A percentile compares a stretch with the other conserved stretches of the same genome.
Evolutionary conservation across 2,113 vertebrate genomes (phyloP).

Genomic region (Bos taurus): ARS-UCD2.0 NC_037339.1:72317001-72317500

Average conservation of each 20-base stretch:
- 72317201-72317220: neutral
- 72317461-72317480: neutral
- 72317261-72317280: neutral
- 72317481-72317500: neutral
- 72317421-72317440: no score
- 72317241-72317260: neutral
- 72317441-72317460: no score
- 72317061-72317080: fast-evolving
- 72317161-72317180: fast-evolving
- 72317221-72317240: neutral
- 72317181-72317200: neutral
- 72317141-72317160: neutral
- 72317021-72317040: fast-evolving
- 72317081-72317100: neutral
- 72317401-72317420: neutral
- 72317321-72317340: neutral
- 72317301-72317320: neutral
- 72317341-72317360: neutral
- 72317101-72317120: fast-evolving
- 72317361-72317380: neutral
- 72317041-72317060: fast-evolving
- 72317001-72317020: neutral
- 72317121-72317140: no score
- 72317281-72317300: neutral
- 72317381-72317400: neutral